These are phyloP conservation scores for Cataglyphis hispanica DNA, from an alignment of 1,140 invertebrate genomes.

Conservation along the genomic window DNA sequence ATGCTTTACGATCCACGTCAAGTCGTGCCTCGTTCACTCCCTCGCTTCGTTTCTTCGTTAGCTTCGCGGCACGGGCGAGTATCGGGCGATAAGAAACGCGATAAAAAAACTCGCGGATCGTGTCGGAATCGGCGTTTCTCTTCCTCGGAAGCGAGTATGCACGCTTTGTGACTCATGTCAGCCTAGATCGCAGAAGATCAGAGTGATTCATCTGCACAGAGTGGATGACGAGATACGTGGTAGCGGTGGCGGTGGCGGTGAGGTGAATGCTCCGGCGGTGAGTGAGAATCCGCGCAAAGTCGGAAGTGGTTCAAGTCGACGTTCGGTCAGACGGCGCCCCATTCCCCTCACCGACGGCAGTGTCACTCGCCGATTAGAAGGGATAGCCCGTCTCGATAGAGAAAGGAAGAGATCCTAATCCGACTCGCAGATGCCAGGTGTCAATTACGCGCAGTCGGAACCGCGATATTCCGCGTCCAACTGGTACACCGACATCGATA, in stretches of 20 bases:
- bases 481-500: constrained; percentile 77
- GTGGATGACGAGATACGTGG: background rate
- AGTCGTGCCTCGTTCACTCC: background rate
- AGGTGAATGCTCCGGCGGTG: constrained; percentile 54
- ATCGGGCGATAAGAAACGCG: constrained; percentile 25
- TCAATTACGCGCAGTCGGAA: constrained; percentile 71
- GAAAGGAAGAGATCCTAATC: constrained; percentile 1
- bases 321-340: constrained; percentile 34
- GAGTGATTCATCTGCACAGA: constrained; percentile 46
- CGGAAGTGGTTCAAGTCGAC: constrained; percentile 62
- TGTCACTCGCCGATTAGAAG: background rate
- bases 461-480: constrained; percentile 71
- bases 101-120: background rate
- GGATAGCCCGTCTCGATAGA: background rate
- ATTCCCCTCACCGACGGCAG: background rate
- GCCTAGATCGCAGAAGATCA: constrained; percentile 42
- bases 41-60: background rate
- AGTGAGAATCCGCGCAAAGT: constrained; percentile 56
- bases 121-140: background rate
- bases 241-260: constrained; percentile 9
- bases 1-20: background rate
- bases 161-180: constrained; percentile 18
- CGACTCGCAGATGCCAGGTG: constrained; percentile 75
- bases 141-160: constrained; percentile 11
- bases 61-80: background rate